These are phyloP conservation scores for Zootoca vivipara DNA, from an alignment of 2,113 vertebrate species.

Conservation along the genomic window DNA sequence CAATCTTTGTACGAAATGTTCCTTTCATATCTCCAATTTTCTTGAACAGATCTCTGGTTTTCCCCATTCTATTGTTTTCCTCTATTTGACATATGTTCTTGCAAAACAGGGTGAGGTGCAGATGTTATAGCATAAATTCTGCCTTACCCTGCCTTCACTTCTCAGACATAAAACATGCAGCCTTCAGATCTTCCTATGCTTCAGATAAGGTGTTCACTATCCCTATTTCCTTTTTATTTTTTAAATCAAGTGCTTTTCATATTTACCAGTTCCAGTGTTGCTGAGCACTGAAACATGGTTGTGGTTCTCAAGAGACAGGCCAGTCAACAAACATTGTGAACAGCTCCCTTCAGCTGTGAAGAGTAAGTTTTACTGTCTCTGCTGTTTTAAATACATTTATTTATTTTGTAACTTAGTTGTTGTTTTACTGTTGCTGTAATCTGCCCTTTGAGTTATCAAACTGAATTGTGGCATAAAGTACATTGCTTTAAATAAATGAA, in stretches of 20 bases:
- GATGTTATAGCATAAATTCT: neutral
- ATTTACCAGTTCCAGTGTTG: neutral
- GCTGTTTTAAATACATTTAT: neutral
- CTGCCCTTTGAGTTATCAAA: neutral
- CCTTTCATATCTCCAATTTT: no score
- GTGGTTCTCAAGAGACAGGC: neutral
- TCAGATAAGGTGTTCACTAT: neutral
- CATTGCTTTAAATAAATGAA: no score
- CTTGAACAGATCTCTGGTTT: no score
- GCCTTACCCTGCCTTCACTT: neutral
- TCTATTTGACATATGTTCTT: no score
- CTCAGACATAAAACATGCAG: neutral
- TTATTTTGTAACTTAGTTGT: neutral
- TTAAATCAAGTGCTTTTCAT: neutral
- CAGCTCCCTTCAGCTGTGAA: neutral
- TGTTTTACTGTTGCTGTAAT: neutral
- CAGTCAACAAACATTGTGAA: neutral
- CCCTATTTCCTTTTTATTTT: no score
- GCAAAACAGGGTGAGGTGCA: neutral
- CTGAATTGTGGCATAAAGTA: neutral
- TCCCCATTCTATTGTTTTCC: no score
- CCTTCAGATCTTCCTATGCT: neutral
- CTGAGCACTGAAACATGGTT: neutral
- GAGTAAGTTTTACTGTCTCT: neutral
- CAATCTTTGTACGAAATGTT: no score